Base-by-base conservation (phyloP, 2,113 vertebrate genomes). In the Triplophysa dalaica region DNA sequence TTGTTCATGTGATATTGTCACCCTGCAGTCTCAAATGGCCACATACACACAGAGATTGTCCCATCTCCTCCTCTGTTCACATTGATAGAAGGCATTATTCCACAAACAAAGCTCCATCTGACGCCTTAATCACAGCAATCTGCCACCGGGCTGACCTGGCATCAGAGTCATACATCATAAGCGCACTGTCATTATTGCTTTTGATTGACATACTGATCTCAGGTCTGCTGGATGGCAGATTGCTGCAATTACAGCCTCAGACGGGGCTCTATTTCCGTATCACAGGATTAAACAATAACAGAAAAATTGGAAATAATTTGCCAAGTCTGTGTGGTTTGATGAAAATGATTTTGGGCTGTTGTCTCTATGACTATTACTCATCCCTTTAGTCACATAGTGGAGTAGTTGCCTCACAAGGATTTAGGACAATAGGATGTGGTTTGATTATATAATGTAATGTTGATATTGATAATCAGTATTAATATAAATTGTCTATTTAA, bases 241-340 rank as follows among this genome's bases (percentile, higher is more conserved):
- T 73, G 58, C 78, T 73, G 78, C 64, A 56, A 79, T 79, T 72
- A 72, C 12, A 41, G 60, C 52, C 43, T 43, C 60, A 14, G 62
- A 48, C 24, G 21, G 43, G 63, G 33, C 8, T 21, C 61, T 78
- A 67, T 77, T 70, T 43, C 62, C 16, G 61, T 21, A 29, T 52
- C 33, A 6, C 38, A 43, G 78, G 58, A 22, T 54, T 70, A 63
- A 54, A 64, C 45, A 54, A 29, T 64, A 33, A 29, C 73, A 50
- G 56, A 19, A 52, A 64, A 73, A 33, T 33, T 56, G 54, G 19
- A 67, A 56, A 17, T 29, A 65, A 77, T 77, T 68, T 73, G 26
- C 0, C 22, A 76, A 84, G 87, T 85, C 72, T 86, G 33, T 43
- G 84, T 62, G 56, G 1, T 69, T 79, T 83, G 48, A 87, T 87